Evolutionary conservation across 35 echinoderm and acorn worm genomes (phyloP).

Genomic region (Patiria miniata): DNA sequence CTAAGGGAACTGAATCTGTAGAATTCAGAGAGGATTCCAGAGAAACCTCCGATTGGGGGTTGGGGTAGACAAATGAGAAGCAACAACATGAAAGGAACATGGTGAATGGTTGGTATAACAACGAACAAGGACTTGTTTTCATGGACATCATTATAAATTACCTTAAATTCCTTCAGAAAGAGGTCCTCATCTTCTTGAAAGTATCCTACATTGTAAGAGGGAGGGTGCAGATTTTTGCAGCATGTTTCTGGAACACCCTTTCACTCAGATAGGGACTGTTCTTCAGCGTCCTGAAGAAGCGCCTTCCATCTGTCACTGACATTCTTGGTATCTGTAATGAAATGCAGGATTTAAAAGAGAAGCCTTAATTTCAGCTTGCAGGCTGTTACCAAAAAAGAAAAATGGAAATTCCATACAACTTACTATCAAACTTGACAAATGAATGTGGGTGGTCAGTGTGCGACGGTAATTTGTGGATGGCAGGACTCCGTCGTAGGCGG

Average conservation of each 20-base stretch:
- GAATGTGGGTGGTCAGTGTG: not conserved
- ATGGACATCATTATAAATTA: no score
- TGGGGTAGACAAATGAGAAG: not conserved
- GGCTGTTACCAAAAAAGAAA: not conserved
- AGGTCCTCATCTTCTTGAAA: no score
- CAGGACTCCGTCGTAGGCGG: not conserved
- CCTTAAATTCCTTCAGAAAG: no score
- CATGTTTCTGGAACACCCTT: no score
- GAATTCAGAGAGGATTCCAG: not conserved
- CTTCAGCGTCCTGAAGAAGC: not conserved
- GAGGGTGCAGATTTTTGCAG: no score
- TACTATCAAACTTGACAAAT: not conserved
- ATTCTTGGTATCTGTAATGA: not conserved
- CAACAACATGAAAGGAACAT: not conserved
- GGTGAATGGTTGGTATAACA: no score
- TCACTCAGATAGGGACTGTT: not conserved
- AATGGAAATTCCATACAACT: not conserved
- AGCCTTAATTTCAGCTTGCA: not conserved
- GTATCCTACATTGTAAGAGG: no score
- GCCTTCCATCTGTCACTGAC: not conserved
- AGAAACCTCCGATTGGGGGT: not conserved
- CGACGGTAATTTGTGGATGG: not conserved
- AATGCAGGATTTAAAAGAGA: not conserved
- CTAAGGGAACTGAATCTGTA: not conserved
- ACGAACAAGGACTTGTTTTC: no score